Conservation (phyloP, 2,888 invertebrate species). For the Yponomeuta cagnagella region DNA sequence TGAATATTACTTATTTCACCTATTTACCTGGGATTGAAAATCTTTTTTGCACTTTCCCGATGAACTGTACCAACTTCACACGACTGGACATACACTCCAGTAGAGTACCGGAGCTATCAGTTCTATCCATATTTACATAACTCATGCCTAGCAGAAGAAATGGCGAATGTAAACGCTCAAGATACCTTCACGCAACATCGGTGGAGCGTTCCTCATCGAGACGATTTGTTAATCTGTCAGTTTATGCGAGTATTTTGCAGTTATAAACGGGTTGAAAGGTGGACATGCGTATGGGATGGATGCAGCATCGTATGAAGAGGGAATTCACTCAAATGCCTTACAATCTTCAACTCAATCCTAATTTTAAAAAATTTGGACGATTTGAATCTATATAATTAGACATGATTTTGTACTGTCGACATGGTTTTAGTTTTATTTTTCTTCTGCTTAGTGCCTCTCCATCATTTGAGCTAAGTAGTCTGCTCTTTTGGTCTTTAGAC, state of each 20-base stretch:
- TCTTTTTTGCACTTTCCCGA: background rate
- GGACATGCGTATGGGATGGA: background rate
- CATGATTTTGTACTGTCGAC: no score
- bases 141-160: background rate
- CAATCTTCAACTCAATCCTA: no score
- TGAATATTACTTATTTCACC: no score
- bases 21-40: no score
- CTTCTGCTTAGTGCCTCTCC: no score
- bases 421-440: no score
- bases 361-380: no score
- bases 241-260: slow-evolving; percentile 20
- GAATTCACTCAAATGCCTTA: no score
- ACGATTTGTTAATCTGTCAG: background rate
- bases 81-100: background rate
- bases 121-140: background rate
- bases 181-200: background rate
- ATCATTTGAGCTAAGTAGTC: no score
- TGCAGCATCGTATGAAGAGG: no score
- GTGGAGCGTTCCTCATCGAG: slow-evolving; percentile 18
- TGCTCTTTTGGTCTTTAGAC: no score
- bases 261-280: background rate
- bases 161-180: background rate
- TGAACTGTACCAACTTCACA: background rate
- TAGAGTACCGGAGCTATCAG: background rate
- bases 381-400: no score